Conservation (phyloP, 2,113 vertebrate species). For the Neogobius melanostomus region DNA sequence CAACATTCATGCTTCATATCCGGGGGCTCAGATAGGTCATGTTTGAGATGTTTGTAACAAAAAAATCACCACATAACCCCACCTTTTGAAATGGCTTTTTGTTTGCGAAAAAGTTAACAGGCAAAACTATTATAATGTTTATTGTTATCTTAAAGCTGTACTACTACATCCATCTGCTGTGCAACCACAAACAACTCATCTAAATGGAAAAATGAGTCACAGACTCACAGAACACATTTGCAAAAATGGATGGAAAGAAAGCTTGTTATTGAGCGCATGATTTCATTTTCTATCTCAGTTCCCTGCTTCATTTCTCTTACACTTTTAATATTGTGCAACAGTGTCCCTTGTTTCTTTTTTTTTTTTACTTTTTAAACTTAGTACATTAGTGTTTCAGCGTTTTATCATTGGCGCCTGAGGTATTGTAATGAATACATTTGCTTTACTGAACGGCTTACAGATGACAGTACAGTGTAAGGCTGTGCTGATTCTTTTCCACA, state of each 20-base stretch:
- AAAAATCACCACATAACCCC: no score
- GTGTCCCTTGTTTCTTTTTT: background rate
- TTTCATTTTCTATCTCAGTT: background rate
- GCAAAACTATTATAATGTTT: no score
- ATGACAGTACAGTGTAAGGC: background rate
- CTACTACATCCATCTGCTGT: background rate
- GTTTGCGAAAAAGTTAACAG: no score
- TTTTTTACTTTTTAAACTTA: background rate
- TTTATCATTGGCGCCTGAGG: background rate
- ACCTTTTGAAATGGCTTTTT: no score
- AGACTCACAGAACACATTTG: background rate
- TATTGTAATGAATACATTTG: background rate
- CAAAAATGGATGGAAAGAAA: background rate
- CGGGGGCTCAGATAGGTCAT: no score
- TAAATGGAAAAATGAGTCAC: background rate
- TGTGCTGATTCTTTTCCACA: background rate
- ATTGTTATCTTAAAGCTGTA: background rate
- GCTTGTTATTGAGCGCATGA: background rate
- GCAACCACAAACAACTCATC: background rate
- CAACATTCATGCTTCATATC: no score
- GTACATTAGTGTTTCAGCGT: no score
- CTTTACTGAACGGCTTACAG: background rate
- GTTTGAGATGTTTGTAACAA: no score
- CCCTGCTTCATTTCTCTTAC: constrained; percentile 3
- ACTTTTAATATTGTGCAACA: background rate